Evolutionary conservation across 2,797 vertebrate genomes (phyloP).

Genomic region (Salarias fasciatus): DNA sequence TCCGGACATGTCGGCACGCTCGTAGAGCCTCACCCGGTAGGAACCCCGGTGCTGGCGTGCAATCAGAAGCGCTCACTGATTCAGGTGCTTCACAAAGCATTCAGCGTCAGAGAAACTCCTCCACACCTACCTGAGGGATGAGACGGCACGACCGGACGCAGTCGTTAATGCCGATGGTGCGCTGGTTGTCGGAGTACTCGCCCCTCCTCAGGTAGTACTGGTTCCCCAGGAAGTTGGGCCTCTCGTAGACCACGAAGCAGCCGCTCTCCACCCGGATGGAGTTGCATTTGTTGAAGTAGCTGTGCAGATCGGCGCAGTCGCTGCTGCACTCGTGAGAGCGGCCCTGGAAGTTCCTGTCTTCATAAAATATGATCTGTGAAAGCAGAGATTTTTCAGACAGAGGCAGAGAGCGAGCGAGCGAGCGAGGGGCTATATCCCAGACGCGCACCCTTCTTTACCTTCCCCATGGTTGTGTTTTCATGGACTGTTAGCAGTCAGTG

Average conservation of each 20-base stretch:
- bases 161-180: conserved; percentile 86
- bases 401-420: too few relatives aligned
- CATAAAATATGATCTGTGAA: conserved; percentile 85
- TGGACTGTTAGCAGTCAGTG: conserved; percentile 47
- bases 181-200: conserved; percentile 84
- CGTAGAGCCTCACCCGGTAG: conserved; percentile 78
- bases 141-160: conserved; percentile 83
- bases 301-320: conserved; percentile 85
- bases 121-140: conserved; percentile 61
- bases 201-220: conserved; percentile 86
- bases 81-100: too few relatives aligned
- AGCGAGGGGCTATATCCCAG: too few relatives aligned
- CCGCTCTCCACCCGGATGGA: conserved; percentile 86
- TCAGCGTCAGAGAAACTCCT: too few relatives aligned
- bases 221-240: conserved; percentile 85
- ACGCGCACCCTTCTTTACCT: conserved; percentile 62
- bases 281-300: conserved; percentile 84
- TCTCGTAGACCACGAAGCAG: conserved; percentile 86
- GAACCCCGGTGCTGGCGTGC: conserved; percentile 71
- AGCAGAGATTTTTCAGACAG: neutral
- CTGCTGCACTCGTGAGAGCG: conserved; percentile 85
- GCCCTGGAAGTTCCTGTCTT: conserved; percentile 86
- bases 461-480: conserved; percentile 75
- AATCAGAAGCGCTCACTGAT: neutral
- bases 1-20: conserved; percentile 74